Percentiles rank a stretch among this genome's conserved stretches.
Evolutionary conservation across 2,113 vertebrate genomes (phyloP).

Genomic region (Solea senegalensis): DNA sequence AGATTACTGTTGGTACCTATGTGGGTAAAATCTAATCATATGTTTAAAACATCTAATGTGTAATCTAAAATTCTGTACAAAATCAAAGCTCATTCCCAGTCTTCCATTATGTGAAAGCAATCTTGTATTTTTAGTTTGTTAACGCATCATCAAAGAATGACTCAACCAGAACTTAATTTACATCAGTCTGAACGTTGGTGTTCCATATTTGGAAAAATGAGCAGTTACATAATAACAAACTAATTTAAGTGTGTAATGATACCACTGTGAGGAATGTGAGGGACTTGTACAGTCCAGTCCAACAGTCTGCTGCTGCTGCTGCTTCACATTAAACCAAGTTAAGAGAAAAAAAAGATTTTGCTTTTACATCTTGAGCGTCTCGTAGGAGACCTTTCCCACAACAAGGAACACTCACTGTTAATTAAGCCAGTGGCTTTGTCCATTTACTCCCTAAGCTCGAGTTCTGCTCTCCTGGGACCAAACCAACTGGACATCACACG

Average conservation of each 20-base stretch:
- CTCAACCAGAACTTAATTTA: neutral
- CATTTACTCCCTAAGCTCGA: constrained; percentile 5
- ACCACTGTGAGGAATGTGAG: neutral
- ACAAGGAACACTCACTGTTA: neutral
- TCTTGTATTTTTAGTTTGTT: neutral
- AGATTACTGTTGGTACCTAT: too few species aligned
- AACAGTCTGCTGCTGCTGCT: neutral
- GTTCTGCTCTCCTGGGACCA: neutral
- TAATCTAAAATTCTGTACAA: too few species aligned
- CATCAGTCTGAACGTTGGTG: constrained; percentile 3
- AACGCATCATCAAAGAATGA: neutral
- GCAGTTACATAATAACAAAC: neutral
- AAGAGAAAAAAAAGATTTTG: neutral
- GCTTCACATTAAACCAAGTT: constrained; percentile 2
- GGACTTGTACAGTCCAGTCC: neutral
- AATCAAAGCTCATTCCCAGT: too few species aligned
- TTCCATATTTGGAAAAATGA: constrained; percentile 27
- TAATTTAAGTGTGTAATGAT: constrained; percentile 3
- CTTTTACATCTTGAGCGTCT: neutral
- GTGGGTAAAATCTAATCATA: too few species aligned
- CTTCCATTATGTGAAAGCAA: too few species aligned
- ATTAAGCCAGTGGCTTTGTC: neutral
- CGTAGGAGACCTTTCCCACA: neutral
- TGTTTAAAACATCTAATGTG: too few species aligned
- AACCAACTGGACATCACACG: constrained; percentile 10